Base-by-base conservation (phyloP, 2,797 vertebrate genomes). In the Gymnothorax reevesii region DNA sequence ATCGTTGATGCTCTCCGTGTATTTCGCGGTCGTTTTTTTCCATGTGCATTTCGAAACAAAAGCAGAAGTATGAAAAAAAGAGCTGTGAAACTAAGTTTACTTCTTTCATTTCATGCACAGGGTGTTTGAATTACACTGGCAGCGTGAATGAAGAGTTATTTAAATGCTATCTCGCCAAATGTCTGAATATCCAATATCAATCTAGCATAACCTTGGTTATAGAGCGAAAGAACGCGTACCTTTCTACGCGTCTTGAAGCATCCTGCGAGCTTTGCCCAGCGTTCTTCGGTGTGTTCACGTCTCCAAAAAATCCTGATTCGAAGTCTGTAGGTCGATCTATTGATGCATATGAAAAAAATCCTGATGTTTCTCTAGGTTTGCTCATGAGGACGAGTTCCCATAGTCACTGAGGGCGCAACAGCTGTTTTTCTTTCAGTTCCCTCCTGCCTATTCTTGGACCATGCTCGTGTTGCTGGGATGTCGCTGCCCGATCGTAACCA, bases 231-330 rank as follows among this genome's bases (percentile, higher is more conserved):
- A 83, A 25, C 1, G 20, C 25, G 5, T 60, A 83, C 82, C 82
- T 83, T 83, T 60, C 27, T 83, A 83, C 7, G 57, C 22, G 82
- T 60, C 82, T 83, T 59, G 82, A 59, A 83, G 42, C 82, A 83
- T 83, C 82, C 57, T 25, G 80, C 12, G 54, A 82, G 55, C 55
- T 57, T 27, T 55, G 80, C n/a, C 8, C n/a, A 59, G 82, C 33
- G 33, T 83, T 83, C 82, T 33, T 83, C 82, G 57, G 54, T 55
- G 55, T 22, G 3, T 7, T 83, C 33, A 33, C 20, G 25, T 1
- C 22, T 82, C 52, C 77, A 55, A 80, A 10, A n/a, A 57, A 54
- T 27, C 55, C 77, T 13, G 33, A 83, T 83, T 59, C 82, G 10
- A 57, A 33, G 57, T 59, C 59, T 13, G 33, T 25, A 83, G 33